phyloP scores from a whole-genome alignment of 2,113 vertebrate species.

The Eulemur rufifrons region DNA sequence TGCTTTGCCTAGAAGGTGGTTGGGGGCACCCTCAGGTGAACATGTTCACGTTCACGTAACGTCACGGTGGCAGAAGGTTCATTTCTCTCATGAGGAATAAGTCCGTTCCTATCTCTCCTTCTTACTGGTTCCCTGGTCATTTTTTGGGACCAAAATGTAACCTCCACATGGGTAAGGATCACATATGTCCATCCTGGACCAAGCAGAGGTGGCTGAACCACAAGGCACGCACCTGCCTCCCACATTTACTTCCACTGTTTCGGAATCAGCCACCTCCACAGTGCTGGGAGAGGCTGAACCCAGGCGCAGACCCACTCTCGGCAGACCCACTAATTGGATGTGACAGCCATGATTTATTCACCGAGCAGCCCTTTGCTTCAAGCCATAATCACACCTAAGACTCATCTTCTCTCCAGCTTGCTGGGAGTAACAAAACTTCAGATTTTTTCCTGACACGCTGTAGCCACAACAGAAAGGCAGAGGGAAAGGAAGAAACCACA shows the following conservation, averaged over 20 bases:
- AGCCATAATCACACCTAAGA: neutral
- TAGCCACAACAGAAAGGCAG: conserved; percentile 73
- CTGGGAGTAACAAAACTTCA: conserved; percentile 54
- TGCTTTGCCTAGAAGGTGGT: conserved; percentile 65
- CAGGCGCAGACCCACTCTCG: neutral
- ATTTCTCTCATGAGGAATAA: conserved; percentile 43
- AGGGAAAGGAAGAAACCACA: conserved; percentile 76
- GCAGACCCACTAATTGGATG: neutral
- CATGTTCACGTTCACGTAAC: neutral
- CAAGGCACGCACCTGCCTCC: neutral
- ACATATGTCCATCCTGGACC: fast-evolving
- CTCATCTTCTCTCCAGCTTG: neutral
- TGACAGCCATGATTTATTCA: conserved; percentile 9
- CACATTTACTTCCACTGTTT: neutral
- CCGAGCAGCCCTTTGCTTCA: neutral
- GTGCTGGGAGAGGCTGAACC: fast-evolving
- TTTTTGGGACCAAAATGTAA: neutral
- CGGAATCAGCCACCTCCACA: neutral
- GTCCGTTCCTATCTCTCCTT: conserved; percentile 39
- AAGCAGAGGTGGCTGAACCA: fast-evolving
- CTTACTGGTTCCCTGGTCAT: neutral
- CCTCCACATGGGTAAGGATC: neutral
- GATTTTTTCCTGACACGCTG: conserved; percentile 80
- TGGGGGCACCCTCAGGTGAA: conserved; percentile 62
- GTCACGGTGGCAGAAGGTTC: neutral